A percentile compares a stretch with the other conserved stretches of the same genome.
These are phyloP conservation scores for Ceratosolen fusciceps DNA, from an alignment of 1,140 invertebrate species.

Conservation along the genomic window DNA sequence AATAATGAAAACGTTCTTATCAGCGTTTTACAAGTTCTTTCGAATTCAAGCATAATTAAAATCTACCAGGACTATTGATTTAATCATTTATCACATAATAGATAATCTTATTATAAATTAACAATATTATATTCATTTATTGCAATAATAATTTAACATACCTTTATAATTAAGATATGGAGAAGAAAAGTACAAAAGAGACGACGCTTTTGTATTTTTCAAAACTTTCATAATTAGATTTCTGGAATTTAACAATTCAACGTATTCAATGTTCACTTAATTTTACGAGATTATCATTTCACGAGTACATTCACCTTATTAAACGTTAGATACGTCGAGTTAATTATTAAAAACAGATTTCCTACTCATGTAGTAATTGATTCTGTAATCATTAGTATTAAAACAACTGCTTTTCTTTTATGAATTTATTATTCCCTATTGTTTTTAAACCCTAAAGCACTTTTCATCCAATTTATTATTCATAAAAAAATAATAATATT, in stretches of 20 bases:
- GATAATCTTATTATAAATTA: too few species aligned
- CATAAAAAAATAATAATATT: too few species aligned
- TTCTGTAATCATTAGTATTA: too few species aligned
- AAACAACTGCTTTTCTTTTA: too few species aligned
- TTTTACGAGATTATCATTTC: slow-evolving; percentile 28
- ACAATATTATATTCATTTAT: too few species aligned
- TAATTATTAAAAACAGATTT: neutral
- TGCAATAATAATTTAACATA: too few species aligned
- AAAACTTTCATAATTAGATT: neutral
- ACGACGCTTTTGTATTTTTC: neutral
- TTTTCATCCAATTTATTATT: too few species aligned
- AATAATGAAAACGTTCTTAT: neutral
- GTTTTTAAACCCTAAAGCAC: too few species aligned
- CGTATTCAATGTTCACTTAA: slow-evolving; percentile 17
- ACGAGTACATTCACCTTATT: slow-evolving; percentile 44
- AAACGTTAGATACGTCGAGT: neutral
- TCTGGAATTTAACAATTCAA: neutral
- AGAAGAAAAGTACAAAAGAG: neutral
- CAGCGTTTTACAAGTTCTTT: neutral
- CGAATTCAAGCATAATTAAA: neutral
- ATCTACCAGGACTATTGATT: too few species aligned
- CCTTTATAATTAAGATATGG: too few species aligned
- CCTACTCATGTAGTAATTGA: neutral
- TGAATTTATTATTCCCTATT: too few species aligned
- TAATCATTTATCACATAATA: too few species aligned